Evolutionary conservation across 2,888 invertebrate genomes (phyloP).

Genomic region (Sphaerophoria rueppellii): DNA sequence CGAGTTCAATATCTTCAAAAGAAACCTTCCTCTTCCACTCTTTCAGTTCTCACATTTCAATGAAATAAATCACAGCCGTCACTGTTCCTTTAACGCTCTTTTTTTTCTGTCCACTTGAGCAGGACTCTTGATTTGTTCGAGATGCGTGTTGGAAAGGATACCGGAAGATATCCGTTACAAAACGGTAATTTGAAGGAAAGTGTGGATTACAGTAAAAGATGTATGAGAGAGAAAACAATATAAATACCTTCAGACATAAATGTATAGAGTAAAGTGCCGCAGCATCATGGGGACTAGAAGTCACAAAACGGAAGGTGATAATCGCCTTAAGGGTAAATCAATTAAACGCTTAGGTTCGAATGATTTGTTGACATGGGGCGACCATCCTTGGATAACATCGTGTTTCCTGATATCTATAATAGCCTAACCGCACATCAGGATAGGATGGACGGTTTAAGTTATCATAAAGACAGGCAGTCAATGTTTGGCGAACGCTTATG

Average conservation of each 20-base stretch:
- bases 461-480: neutral
- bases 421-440: neutral
- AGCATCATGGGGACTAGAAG: slow-evolving; percentile 29
- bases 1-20: neutral
- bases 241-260: too few species aligned
- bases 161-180: slow-evolving; percentile 62
- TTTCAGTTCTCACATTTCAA: neutral
- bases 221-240: slow-evolving; percentile 39
- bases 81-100: slow-evolving; percentile 12
- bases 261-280: slow-evolving; percentile 25
- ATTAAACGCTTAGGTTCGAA: slow-evolving; percentile 68
- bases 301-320: slow-evolving; percentile 67
- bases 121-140: neutral
- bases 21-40: neutral
- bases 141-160: slow-evolving; percentile 51
- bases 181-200: slow-evolving; percentile 67
- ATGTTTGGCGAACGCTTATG: slow-evolving; percentile 14
- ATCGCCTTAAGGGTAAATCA: slow-evolving; percentile 72
- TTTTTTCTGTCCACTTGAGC: neutral
- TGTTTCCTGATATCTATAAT: slow-evolving; percentile 32
- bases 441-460: neutral
- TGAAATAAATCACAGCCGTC: slow-evolving; percentile 13
- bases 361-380: slow-evolving; percentile 69
- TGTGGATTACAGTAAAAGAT: slow-evolving; percentile 54
- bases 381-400: slow-evolving; percentile 58